Evolutionary conservation across 2,797 vertebrate species (phyloP), one percentile per base, ranked within the genome.

Genomic region (Sebastes trivittatus): DNA sequence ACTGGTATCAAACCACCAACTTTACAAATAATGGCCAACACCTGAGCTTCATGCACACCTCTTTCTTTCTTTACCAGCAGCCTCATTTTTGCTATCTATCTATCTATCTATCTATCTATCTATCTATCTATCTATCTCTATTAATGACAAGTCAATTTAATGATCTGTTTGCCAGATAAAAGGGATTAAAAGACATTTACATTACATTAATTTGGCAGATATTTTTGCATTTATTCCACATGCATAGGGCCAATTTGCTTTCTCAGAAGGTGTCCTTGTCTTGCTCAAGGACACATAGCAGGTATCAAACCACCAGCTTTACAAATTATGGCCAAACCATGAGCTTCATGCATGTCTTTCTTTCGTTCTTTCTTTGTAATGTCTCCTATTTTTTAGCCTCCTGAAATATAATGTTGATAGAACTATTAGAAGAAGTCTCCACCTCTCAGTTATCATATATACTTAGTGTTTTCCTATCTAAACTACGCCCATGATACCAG

Each of bases 381-480:
- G 10, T 16, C 16, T 27, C 11, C 8, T 69, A 11, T 42, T 52
- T 18, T 56, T 61, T 20, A 5, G 36, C 52, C 7, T n/a, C 25
- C 25, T 42, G 7, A 49, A 54, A 14, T 30, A 18, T 9, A 11
- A 11, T 32, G 20, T 10, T 30, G 16, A 29, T 29, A n/a, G 54
- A 54, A 3, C 22, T 8, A 59, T 63, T 29, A 55, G 11, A 82
- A 58, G 13, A 49, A 27, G 49, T 14, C 34, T 34, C 59, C 22
- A 2, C 59, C 59, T 11, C 32, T 36, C 23, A 42, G 54, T 65
- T 62, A 36, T 11, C 23, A 7, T 20, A 30, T 27, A 68, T 46
- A 64, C 68, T 85, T 63, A 38, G 20, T 25, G 42, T 54, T 83
- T 61, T 58, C 20, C 42, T 6, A 32, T 70, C 38, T 64, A 14